A percentile compares a stretch with the other conserved stretches of the same genome.
Evolutionary conservation across 2,888 invertebrate genomes (phyloP).

Genomic region (Cerceris rybyensis): DNA sequence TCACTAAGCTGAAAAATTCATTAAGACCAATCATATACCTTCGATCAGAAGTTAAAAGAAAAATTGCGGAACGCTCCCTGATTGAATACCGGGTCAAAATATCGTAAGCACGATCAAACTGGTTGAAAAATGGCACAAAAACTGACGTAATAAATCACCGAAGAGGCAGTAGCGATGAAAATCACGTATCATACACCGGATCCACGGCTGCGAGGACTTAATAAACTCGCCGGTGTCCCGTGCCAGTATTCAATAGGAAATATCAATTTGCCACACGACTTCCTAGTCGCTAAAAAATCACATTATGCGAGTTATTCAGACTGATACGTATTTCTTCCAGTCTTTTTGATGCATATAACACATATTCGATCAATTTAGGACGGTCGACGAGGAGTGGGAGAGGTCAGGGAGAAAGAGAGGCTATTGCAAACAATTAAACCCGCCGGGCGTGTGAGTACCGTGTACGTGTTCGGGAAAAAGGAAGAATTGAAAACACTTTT

Average conservation of each 20-base stretch:
- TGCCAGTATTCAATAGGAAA: neutral
- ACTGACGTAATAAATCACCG: neutral
- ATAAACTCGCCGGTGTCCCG: neutral
- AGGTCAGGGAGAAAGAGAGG: neutral
- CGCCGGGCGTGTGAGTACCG: neutral
- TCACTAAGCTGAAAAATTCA: too few species aligned
- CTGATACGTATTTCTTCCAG: neutral
- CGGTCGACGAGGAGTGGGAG: neutral
- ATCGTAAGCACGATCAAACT: too few species aligned
- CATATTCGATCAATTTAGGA: neutral
- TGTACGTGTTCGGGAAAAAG: neutral
- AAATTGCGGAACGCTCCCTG: too few species aligned
- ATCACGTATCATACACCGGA: neutral
- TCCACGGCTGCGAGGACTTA: neutral
- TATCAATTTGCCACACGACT: neutral
- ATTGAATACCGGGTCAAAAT: too few species aligned
- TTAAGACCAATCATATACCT: too few species aligned
- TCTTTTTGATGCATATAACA: neutral
- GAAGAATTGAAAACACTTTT: neutral
- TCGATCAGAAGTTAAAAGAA: too few species aligned
- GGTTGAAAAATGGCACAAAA: neutral
- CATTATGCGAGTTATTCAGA: neutral
- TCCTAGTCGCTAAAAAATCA: too few species aligned
- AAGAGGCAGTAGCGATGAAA: neutral
- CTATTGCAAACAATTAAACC: constrained; percentile 3